These are phyloP conservation scores for Canis aureus DNA, from an alignment of 2,113 vertebrate genomes.

Conservation along the genomic window DNA sequence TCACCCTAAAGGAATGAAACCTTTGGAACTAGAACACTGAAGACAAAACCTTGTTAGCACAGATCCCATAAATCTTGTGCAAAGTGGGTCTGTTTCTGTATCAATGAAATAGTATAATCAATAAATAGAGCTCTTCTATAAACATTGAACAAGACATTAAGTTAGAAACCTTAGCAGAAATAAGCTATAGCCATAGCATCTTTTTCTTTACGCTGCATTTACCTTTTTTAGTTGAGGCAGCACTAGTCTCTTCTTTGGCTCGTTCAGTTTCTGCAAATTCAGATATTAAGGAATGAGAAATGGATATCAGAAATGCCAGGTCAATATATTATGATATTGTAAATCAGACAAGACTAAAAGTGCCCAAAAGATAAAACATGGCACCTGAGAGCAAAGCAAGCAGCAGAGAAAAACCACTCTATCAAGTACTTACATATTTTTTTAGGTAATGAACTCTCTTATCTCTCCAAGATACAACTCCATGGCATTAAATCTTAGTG, in stretches of 20 bases:
- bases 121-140: neutral
- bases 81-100: neutral
- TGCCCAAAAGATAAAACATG: neutral
- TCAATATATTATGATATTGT: neutral
- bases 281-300: constrained; percentile 56
- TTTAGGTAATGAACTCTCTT: neutral
- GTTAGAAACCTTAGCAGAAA: neutral
- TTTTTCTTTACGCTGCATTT: constrained; percentile 62
- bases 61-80: constrained; percentile 26
- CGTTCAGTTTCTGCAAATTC: constrained; percentile 73
- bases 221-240: constrained; percentile 68
- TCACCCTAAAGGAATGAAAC: neutral
- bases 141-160: neutral
- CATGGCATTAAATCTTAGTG: neutral
- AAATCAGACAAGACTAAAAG: neutral
- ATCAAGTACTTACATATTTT: neutral
- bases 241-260: constrained; percentile 64
- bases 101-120: constrained; percentile 49
- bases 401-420: neutral
- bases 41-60: neutral
- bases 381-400: constrained; percentile 34
- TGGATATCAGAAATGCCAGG: neutral
- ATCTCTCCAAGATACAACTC: neutral
- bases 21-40: neutral
- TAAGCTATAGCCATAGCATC: neutral